Conservation (phyloP, 1,140 invertebrate species). For the Polyergus mexicanus region DNA sequence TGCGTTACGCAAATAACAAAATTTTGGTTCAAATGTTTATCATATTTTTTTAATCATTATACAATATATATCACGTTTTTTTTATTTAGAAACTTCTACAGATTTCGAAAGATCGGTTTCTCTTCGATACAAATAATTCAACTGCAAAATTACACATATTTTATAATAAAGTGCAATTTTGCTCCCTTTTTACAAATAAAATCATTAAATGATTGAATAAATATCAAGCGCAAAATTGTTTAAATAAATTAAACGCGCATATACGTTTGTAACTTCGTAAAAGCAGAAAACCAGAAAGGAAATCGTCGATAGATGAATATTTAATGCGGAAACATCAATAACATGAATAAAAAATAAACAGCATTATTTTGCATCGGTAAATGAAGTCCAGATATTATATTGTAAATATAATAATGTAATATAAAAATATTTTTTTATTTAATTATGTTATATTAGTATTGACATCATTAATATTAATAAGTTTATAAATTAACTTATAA, state of each 20-base stretch:
- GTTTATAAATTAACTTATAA: neutral
- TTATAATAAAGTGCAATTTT: neutral
- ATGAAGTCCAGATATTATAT: neutral
- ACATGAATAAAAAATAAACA: constrained; percentile 23
- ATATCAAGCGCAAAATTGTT: constrained; percentile 2
- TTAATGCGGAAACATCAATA: neutral
- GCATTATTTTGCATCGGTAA: too few relatives aligned
- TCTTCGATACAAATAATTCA: neutral
- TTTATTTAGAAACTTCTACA: neutral
- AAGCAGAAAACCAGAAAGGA: neutral
- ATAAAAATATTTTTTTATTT: neutral
- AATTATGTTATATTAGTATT: neutral
- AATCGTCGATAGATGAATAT: neutral
- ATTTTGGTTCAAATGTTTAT: neutral
- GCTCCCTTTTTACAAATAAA: neutral
- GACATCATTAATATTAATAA: neutral
- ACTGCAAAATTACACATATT: neutral
- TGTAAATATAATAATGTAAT: constrained; percentile 10
- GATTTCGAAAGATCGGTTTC: neutral
- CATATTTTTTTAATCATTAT: too few relatives aligned
- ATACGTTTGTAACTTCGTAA: neutral
- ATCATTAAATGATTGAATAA: constrained; percentile 20
- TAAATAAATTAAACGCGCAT: constrained; percentile 7
- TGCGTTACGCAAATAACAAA: neutral
- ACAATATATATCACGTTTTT: neutral